These are phyloP conservation scores for Hyposoter didymator DNA, from an alignment of 2,888 invertebrate species.

Conservation along the genomic window DNA sequence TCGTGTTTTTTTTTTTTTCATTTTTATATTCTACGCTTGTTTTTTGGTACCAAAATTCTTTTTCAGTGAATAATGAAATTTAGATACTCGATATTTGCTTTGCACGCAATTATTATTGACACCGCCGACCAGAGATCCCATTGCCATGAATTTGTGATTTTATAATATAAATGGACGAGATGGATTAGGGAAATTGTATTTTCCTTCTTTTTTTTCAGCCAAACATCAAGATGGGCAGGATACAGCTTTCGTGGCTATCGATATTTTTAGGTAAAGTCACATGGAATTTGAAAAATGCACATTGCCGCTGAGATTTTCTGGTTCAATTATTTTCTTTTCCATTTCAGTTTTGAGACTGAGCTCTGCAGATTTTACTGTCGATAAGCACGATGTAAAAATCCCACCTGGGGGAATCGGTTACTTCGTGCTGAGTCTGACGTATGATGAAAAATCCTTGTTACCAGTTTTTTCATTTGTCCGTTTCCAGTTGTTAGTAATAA, in stretches of 20 bases:
- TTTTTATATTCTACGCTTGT: not conserved
- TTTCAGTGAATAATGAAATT: not conserved
- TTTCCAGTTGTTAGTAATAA: not conserved
- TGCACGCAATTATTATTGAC: not conserved
- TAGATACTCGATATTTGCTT: not conserved
- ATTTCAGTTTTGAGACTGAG: constrained; percentile 72
- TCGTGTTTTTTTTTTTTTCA: not conserved
- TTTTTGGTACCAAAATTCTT: not conserved
- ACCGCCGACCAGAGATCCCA: not conserved
- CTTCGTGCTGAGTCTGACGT: constrained; percentile 87
- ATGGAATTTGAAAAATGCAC: not conserved
- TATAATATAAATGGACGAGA: not conserved
- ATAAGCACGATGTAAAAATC: constrained; percentile 87
- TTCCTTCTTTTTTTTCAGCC: constrained; percentile 70
- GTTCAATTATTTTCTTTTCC: constrained; percentile 47
- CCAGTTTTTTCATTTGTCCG: not conserved
- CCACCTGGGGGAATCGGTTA: constrained; percentile 86
- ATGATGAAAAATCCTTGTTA: constrained; percentile 58
- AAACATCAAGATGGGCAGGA: constrained; percentile 69
- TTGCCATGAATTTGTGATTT: not conserved
- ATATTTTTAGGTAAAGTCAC: constrained; percentile 71
- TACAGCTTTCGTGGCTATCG: constrained; percentile 61
- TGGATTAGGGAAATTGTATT: not conserved
- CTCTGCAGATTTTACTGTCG: constrained; percentile 84
- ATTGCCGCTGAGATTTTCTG: not conserved